Percentiles rank a stretch among this genome's conserved stretches.
Evolutionary conservation across 2,797 vertebrate species (phyloP).

Genomic region (Smutsia gigantea): DNA sequence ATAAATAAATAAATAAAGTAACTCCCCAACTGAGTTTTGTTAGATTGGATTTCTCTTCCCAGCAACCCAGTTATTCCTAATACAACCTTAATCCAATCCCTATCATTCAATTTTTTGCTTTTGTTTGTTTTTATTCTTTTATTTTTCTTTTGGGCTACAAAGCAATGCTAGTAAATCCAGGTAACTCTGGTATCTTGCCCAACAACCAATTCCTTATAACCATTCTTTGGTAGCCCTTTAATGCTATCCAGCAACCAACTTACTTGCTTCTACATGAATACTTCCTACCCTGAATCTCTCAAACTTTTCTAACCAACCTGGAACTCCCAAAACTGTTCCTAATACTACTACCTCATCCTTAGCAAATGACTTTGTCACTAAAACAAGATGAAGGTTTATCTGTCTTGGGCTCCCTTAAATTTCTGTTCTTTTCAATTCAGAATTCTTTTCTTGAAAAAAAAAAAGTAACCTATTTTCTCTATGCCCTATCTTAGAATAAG

Average conservation of each 20-base stretch:
- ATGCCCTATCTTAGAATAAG: neutral
- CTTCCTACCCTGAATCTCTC: neutral
- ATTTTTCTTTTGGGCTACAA: neutral
- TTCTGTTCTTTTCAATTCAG: conserved; percentile 4
- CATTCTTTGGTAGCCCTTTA: neutral
- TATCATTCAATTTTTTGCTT: neutral
- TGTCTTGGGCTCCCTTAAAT: neutral
- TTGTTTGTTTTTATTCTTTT: conserved; percentile 8
- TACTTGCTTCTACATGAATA: neutral
- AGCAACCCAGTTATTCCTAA: neutral
- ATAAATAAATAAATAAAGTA: neutral
- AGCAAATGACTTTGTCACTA: neutral
- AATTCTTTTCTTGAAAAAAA: neutral
- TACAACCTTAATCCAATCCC: neutral
- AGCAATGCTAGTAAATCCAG: neutral
- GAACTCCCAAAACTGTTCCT: neutral
- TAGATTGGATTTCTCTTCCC: neutral
- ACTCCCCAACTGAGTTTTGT: neutral
- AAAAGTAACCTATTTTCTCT: neutral
- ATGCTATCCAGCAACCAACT: neutral
- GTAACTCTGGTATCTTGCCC: neutral
- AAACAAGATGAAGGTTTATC: conserved; percentile 12
- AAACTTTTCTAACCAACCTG: neutral
- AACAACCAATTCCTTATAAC: conserved; percentile 1
- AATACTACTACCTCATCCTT: neutral